Conservation (phyloP, 2,888 invertebrate species). For the Malachius bipustulatus region DNA sequence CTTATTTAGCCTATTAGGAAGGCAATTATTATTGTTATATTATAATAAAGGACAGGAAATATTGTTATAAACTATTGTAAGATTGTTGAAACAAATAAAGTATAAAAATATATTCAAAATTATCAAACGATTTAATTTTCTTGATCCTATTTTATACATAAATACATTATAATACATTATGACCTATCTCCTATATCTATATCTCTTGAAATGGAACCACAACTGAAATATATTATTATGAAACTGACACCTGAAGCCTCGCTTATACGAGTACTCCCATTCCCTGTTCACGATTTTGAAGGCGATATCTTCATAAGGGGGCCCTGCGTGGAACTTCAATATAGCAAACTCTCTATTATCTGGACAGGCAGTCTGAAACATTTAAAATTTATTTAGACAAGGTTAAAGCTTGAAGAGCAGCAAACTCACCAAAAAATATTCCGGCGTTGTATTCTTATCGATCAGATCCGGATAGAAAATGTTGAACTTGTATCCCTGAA, state of each 20-base stretch:
- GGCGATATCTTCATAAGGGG: conserved; percentile 98
- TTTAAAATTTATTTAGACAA: too few relatives aligned
- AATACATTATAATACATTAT: too few relatives aligned
- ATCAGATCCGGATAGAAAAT: conserved; percentile 99
- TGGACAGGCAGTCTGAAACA: conserved; percentile 67
- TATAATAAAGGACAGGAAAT: too few relatives aligned
- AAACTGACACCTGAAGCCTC: conserved; percentile 97
- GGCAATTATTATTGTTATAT: too few relatives aligned
- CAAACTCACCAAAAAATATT: conserved; percentile 70
- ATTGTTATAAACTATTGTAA: too few relatives aligned
- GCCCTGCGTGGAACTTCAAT: conserved; percentile 92
- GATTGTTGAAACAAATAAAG: too few relatives aligned
- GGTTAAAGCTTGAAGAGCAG: conserved; percentile 4
- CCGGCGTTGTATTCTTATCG: conserved; percentile 82
- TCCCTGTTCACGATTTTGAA: conserved; percentile 98
- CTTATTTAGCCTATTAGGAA: too few relatives aligned
- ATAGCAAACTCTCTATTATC: conserved; percentile 94
- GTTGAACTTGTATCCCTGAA: conserved; percentile 99
- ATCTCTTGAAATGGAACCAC: conserved; percentile 99
- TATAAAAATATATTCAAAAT: too few relatives aligned
- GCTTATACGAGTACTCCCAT: conserved; percentile 98
- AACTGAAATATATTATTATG: conserved; percentile 99
- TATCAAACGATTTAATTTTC: too few relatives aligned
- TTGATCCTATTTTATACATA: too few relatives aligned
- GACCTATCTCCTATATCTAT: conserved; percentile 73